Evolutionary conservation across 2,888 invertebrate genomes (phyloP).

Genomic region (Eustalomyia histrio): DNA sequence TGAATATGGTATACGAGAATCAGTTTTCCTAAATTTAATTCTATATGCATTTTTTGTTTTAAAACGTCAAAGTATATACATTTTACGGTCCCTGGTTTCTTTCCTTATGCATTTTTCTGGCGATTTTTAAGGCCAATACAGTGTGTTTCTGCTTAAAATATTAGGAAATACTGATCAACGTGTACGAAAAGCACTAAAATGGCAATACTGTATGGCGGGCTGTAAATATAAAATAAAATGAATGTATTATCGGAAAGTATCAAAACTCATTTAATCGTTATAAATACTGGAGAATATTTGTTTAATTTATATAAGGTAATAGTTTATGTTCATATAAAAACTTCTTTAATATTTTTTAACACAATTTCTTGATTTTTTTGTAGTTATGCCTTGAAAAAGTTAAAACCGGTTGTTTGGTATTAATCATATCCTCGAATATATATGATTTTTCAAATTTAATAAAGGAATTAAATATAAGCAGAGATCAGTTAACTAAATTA

Average conservation of each 20-base stretch:
- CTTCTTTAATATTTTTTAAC: neutral
- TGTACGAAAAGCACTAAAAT: too few species aligned
- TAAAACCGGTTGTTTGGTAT: conserved; percentile 45
- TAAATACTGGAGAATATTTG: conserved; percentile 12
- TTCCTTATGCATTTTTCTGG: too few species aligned
- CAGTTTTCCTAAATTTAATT: too few species aligned
- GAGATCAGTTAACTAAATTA: conserved; percentile 65
- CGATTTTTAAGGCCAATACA: too few species aligned
- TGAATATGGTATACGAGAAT: too few species aligned
- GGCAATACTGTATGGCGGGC: neutral
- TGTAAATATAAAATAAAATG: conserved; percentile 47
- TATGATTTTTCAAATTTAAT: conserved; percentile 52
- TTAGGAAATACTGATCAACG: too few species aligned
- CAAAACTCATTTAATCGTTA: conserved; percentile 47
- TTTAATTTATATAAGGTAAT: conserved; percentile 55
- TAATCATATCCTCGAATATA: conserved; percentile 46
- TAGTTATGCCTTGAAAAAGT: conserved; percentile 68
- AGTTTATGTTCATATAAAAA: neutral
- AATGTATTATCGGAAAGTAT: conserved; percentile 41
- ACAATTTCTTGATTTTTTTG: neutral
- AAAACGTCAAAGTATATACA: too few species aligned
- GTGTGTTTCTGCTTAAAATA: too few species aligned
- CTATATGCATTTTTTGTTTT: too few species aligned
- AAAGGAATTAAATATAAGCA: conserved; percentile 40
- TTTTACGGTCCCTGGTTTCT: too few species aligned